phyloP scores from a whole-genome alignment of 1,140 invertebrate species.

The Cyclina sinensis region DNA sequence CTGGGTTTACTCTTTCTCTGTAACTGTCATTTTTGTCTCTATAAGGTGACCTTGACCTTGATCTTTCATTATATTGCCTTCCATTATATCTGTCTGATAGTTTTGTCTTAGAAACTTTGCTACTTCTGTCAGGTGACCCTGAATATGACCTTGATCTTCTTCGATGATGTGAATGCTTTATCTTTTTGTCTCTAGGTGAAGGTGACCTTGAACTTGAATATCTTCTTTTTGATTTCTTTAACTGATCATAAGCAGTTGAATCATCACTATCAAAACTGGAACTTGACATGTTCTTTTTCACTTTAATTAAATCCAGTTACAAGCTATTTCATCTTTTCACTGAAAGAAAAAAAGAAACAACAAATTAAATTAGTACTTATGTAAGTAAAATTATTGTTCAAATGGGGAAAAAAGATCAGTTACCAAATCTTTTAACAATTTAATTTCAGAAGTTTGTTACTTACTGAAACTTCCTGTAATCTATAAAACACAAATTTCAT shows the following conservation, averaged over 20 bases:
- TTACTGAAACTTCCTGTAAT: no score
- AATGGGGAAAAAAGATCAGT: no score
- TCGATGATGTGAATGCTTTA: not conserved
- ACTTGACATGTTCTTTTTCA: conserved; percentile 18
- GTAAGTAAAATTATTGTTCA: no score
- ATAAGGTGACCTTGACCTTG: conserved; percentile 43
- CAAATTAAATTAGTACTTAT: no score
- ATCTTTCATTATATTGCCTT: not conserved
- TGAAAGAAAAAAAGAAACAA: no score
- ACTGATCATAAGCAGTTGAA: not conserved
- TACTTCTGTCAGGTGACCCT: not conserved
- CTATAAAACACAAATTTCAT: no score
- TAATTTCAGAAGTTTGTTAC: no score
- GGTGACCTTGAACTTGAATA: conserved; percentile 52
- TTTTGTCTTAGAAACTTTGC: not conserved
- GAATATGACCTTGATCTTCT: conserved; percentile 13
- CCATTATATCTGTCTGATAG: not conserved
- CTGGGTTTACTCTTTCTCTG: not conserved
- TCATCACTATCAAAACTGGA: conserved; percentile 51
- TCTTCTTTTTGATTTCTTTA: not conserved
- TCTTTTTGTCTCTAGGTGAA: not conserved
- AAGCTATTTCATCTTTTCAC: no score
- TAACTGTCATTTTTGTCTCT: not conserved
- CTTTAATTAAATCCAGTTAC: not conserved
- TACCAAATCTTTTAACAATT: no score